These are phyloP conservation scores for Lottia scabra DNA, from an alignment of 2,888 invertebrate species.

Conservation along the genomic window DNA sequence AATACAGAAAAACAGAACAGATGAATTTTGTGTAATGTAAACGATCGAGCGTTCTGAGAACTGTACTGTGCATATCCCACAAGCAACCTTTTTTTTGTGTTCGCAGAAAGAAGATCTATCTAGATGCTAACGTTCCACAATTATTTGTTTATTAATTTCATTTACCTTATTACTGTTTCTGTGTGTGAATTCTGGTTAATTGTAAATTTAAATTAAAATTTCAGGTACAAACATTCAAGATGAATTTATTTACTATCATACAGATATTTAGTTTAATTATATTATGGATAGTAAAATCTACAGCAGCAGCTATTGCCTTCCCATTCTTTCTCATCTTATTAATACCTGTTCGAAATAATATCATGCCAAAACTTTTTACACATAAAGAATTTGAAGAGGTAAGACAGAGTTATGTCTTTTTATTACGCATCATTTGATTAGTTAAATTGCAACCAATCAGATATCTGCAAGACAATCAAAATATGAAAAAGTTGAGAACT, in stretches of 20 bases:
- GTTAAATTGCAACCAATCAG: too few species aligned
- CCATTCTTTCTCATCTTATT: slow-evolving; percentile 90
- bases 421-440: too few species aligned
- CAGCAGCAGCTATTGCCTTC: slow-evolving; percentile 87
- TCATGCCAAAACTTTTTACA: slow-evolving; percentile 81
- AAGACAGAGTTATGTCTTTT: slow-evolving; percentile 62
- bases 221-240: slow-evolving; percentile 89
- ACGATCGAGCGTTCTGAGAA: too few species aligned
- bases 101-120: background rate
- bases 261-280: slow-evolving; percentile 83
- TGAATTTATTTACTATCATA: slow-evolving; percentile 90
- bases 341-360: slow-evolving; percentile 84
- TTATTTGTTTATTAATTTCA: too few species aligned
- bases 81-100: too few species aligned
- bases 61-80: too few species aligned
- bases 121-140: too few species aligned
- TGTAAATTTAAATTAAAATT: slow-evolving; percentile 10
- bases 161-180: too few species aligned
- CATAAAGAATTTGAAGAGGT: slow-evolving; percentile 87
- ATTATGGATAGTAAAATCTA: slow-evolving; percentile 91
- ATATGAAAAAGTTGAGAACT: too few species aligned
- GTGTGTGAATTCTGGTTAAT: background rate
- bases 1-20: too few species aligned
- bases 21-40: too few species aligned
- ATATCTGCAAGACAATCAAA: too few species aligned